phyloP scores from a whole-genome alignment of 2,113 vertebrate genomes.

The Microtus montanus region DNA sequence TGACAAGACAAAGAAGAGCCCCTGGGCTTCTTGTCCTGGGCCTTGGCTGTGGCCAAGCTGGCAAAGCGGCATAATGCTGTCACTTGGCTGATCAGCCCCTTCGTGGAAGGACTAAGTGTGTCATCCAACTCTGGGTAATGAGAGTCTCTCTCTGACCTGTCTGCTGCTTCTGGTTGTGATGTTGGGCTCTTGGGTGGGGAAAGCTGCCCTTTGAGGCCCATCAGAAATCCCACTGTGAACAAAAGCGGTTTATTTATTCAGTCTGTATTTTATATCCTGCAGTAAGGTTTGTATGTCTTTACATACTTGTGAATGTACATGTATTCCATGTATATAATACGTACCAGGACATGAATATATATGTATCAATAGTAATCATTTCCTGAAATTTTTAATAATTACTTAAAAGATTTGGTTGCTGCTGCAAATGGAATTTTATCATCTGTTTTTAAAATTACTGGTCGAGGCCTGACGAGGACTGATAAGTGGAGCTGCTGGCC shows the following conservation, averaged over 20 bases:
- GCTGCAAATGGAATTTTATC: background rate
- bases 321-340: background rate
- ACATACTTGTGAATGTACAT: background rate
- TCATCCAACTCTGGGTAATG: background rate
- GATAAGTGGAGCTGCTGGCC: background rate
- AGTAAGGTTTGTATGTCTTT: background rate
- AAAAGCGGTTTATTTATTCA: background rate
- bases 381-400: background rate
- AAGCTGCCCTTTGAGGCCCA: background rate
- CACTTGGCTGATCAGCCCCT: background rate
- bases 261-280: background rate
- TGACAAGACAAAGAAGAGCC: background rate
- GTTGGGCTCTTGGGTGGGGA: background rate
- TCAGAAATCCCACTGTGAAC: background rate
- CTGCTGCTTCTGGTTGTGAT: background rate
- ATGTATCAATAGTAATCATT: background rate
- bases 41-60: background rate
- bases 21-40: background rate
- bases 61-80: background rate
- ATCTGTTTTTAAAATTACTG: slow-evolving; percentile 6
- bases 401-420: background rate
- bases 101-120: background rate
- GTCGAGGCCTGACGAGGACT: background rate
- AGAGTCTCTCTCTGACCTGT: background rate
- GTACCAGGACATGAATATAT: background rate